phyloP scores from a whole-genome alignment of 2,888 invertebrate genomes.

The Ernsta delagoae region DNA sequence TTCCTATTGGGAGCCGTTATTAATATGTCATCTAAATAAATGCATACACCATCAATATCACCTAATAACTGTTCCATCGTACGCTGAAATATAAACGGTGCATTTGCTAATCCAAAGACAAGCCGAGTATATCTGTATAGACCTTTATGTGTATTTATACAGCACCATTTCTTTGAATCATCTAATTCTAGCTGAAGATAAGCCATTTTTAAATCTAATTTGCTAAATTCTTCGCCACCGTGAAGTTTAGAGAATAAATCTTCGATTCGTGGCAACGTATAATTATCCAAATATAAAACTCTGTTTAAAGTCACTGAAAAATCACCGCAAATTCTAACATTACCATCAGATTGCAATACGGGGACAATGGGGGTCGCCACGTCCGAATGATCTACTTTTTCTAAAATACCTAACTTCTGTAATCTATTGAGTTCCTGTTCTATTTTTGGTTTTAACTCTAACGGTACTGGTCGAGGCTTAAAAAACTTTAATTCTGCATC shows the following conservation, averaged over 20 bases:
- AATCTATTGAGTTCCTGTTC: slow-evolving; percentile 38
- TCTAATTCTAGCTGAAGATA: slow-evolving; percentile 40
- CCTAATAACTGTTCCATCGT: slow-evolving; percentile 39
- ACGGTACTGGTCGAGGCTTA: slow-evolving; percentile 38
- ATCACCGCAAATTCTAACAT: slow-evolving; percentile 36
- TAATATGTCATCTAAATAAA: slow-evolving; percentile 13
- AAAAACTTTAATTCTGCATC: slow-evolving; percentile 37
- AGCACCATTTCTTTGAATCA: slow-evolving; percentile 10
- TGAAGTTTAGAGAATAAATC: slow-evolving; percentile 45
- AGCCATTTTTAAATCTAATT: slow-evolving; percentile 42
- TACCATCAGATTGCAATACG: slow-evolving; percentile 37
- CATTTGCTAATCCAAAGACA: slow-evolving; percentile 41
- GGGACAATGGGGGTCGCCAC: slow-evolving; percentile 39
- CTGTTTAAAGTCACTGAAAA: slow-evolving; percentile 41
- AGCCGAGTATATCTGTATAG: slow-evolving; percentile 35
- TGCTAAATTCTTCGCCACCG: slow-evolving; percentile 40
- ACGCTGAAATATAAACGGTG: slow-evolving; percentile 43
- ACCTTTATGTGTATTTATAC: slow-evolving; percentile 38
- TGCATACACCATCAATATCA: slow-evolving; percentile 9
- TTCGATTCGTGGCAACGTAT: slow-evolving; percentile 46
- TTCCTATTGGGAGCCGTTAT: slow-evolving; percentile 7
- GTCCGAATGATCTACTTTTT: slow-evolving; percentile 36
- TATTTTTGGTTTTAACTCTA: slow-evolving; percentile 39
- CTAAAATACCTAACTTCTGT: slow-evolving; percentile 38
- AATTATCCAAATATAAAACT: slow-evolving; percentile 31